Evolutionary conservation across 30 jellyfish, hydroid and myxozoan species (phyloP), one percentile per base, ranked within the genome.

Genomic region (Aurelia aurita): DNA sequence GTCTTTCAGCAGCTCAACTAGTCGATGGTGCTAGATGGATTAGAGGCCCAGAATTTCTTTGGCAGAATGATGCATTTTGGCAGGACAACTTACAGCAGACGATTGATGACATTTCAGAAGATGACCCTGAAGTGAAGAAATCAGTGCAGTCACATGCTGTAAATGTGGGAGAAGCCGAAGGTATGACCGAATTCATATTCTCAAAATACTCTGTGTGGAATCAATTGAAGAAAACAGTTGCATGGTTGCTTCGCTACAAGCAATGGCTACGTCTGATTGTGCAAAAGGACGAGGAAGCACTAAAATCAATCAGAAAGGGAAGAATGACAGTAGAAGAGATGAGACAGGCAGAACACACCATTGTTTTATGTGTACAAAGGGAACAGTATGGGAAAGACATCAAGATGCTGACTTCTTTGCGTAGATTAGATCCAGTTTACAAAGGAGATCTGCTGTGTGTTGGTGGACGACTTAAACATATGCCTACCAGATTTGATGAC

Each of bases 171-270:
- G 79, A 21, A 10, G 25, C 27, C 43, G 23, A n/a, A 58, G 55
- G 57, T 51, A 62, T 43, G 60, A 80, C 74, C 14, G 12, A 45
- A 14, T n/a, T 74, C 20, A n/a, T 61, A 20, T 59, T 71, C 26
- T 45, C 65, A 49, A 21, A 58, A 64, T 28, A 12, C 34, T 84
- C 77, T 28, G 46, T 19, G 54, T 86, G 96, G 96, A 16, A n/a
- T 13, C 27, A 66, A 53, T 26, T 86, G 22, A 47, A 66, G 83
- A 73, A 61, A 70, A 58, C 90, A 34, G 71, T 75, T 44, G 90
- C 96, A 14, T 86, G 96, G 90, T 34, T 86, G 22, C 27, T 75
- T 26, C 60, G 96, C 46, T 86, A 60, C 79, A 86, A 86, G 86
- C 25, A 55, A 15, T 72, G 85, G 78, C 54, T 65, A 55, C 69